Evolutionary conservation across 2,113 vertebrate genomes (phyloP), one percentile per base, ranked within the genome.

Genomic region (Taxidea taxus): DNA sequence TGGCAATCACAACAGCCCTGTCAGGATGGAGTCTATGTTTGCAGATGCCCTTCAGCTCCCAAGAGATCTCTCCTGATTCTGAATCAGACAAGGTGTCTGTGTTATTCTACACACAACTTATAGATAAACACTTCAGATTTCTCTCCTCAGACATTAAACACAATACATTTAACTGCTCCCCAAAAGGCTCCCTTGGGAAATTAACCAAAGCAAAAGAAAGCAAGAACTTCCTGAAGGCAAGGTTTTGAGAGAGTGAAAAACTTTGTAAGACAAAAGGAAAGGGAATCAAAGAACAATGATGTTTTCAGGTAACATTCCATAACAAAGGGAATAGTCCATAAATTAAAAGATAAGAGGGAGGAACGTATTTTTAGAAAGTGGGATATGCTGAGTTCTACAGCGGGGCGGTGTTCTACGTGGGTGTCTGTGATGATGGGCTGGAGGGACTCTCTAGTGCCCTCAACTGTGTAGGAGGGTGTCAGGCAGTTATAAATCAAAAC

Each of bases 401-500:
- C 0, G 34, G 92, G 0, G 85, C 78, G 0, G 44, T 90, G 34
- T 86, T 96, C 95, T 81, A 25, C 62, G 75, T 80, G 0, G 96
- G 85, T 42, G 80, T 29, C 62, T 4, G 49, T 44, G 62, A 60
- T 0, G 62, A 92, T 0, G 96, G 95, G 5, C 74, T 94, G 1
- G 94, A 97, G 74, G 84, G 88, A n/a, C 21, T 95, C 27, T 56
- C 58, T 11, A 66, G 3, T 4, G 75, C 85, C 11, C 39, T 97
- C n/a, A 94, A 84, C 84, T 95, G 85, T 23, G 1, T 90, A 83
- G 91, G 93, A n/a, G 91, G 62, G 0, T 92, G 94, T 54, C 97
- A 97, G 68, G 42, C 23, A 0, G 51, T 64, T 58, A 37, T 97
- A 23, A 97, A 96, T 82, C 90, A 97, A 87, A 95, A 82, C 39